phyloP scores from a whole-genome alignment of 2,888 invertebrate species.

The Druceiella hillmani region DNA sequence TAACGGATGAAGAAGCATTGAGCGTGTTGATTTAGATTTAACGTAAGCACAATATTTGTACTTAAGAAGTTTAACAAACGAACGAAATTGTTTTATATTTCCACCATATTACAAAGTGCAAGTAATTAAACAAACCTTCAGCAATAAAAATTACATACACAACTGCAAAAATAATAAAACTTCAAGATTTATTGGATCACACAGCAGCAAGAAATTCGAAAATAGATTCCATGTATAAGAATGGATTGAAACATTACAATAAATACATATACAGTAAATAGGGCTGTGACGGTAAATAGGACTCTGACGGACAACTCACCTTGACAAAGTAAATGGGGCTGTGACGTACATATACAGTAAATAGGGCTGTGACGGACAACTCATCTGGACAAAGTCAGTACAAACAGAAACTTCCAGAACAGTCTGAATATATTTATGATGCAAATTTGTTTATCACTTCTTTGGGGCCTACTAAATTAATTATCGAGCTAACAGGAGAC shows the following conservation, averaged over 20 bases:
- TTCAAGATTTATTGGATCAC: conserved; percentile 1
- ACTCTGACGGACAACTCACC: no score
- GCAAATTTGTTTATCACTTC: no score
- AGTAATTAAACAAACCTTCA: neutral
- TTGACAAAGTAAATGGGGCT: no score
- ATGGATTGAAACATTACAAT: neutral
- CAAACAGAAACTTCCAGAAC: neutral
- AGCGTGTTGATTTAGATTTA: neutral
- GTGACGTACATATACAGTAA: no score
- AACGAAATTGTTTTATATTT: neutral
- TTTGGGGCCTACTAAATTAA: conserved; percentile 1
- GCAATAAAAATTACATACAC: neutral
- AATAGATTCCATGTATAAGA: neutral
- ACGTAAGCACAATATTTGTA: neutral
- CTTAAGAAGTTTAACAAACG: conserved; percentile 1
- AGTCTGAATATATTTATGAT: neutral
- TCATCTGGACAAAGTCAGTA: neutral
- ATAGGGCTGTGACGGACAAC: no score
- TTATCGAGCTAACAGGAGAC: neutral
- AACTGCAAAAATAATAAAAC: neutral
- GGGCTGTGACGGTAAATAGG: conserved; percentile 1
- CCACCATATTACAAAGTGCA: no score
- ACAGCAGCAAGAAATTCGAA: neutral
- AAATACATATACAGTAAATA: neutral
- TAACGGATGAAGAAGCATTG: neutral